A percentile compares a stretch with the other conserved stretches of the same genome.
Evolutionary conservation across 1,140 invertebrate genomes (phyloP).

Genomic region (Dendroctonus ponderosae): DNA sequence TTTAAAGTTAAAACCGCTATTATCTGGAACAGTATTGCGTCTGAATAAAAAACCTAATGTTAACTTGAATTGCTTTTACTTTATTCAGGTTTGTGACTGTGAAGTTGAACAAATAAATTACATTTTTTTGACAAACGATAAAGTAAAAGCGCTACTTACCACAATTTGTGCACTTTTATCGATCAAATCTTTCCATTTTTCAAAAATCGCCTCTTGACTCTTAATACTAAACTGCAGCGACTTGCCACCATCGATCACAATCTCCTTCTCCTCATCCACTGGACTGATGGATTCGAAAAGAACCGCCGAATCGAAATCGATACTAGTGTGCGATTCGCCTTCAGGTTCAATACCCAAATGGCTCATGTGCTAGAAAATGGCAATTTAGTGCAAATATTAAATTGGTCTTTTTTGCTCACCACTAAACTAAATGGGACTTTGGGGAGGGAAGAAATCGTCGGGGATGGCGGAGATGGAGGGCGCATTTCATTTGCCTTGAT

Average conservation of each 20-base stretch:
- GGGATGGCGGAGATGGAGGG: conserved; percentile 65
- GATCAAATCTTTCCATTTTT: conserved; percentile 70
- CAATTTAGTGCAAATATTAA: conserved; percentile 5
- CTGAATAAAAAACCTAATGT: no score
- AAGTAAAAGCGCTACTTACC: conserved; percentile 54
- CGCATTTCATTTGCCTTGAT: conserved; percentile 72
- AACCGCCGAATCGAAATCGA: conserved; percentile 58
- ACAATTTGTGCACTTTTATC: conserved; percentile 69
- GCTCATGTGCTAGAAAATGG: conserved; percentile 41
- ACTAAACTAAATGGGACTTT: conserved; percentile 69
- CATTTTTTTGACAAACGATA: no score
- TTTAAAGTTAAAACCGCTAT: no score
- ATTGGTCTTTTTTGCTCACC: conserved; percentile 36
- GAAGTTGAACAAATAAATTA: no score
- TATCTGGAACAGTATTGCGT: no score
- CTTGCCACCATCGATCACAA: conserved; percentile 62
- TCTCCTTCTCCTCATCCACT: conserved; percentile 62
- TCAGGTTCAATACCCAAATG: conserved; percentile 51
- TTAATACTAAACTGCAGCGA: conserved; percentile 55
- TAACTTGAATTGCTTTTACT: no score
- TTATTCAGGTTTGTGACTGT: no score
- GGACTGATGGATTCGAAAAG: conserved; percentile 58
- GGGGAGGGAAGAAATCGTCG: conserved; percentile 73
- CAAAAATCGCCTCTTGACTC: conserved; percentile 65
- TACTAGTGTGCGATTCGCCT: conserved; percentile 63